These are phyloP conservation scores for Peromyscus nudipes DNA, from an alignment of 2,797 vertebrate genomes.

Conservation along the genomic window DNA sequence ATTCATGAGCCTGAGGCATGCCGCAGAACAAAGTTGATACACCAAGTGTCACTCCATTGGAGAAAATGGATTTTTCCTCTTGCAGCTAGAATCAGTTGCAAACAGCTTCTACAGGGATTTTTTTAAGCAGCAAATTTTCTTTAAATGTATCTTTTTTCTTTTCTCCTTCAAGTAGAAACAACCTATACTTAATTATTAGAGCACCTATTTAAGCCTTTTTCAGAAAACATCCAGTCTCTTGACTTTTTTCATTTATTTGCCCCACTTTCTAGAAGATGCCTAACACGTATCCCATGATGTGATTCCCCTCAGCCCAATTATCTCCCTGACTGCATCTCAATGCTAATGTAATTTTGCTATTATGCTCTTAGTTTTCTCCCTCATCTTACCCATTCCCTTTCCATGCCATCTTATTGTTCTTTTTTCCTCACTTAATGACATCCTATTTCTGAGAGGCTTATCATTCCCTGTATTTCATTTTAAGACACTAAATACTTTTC, in stretches of 20 bases:
- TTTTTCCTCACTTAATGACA: neutral
- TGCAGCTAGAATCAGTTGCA: neutral
- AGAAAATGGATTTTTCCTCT: neutral
- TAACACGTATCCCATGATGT: neutral
- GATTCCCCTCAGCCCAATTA: neutral
- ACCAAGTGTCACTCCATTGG: neutral
- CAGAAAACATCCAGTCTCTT: neutral
- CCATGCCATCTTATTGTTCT: neutral
- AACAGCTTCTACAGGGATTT: neutral
- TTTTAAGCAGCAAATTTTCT: neutral
- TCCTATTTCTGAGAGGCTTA: conserved; percentile 6
- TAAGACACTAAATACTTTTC: conserved; percentile 35
- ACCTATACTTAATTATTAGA: neutral
- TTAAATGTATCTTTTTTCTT: neutral
- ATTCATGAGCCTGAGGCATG: neutral
- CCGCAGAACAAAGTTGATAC: neutral
- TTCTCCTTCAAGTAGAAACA: neutral
- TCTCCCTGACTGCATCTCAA: neutral
- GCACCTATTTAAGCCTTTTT: neutral
- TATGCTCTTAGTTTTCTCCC: neutral
- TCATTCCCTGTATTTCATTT: conserved; percentile 8
- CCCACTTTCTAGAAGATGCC: neutral
- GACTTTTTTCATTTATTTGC: neutral
- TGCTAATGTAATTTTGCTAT: neutral
- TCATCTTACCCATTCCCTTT: neutral